Evolutionary conservation across 2,113 vertebrate species (phyloP).

Genomic region (Channa maculata): DNA sequence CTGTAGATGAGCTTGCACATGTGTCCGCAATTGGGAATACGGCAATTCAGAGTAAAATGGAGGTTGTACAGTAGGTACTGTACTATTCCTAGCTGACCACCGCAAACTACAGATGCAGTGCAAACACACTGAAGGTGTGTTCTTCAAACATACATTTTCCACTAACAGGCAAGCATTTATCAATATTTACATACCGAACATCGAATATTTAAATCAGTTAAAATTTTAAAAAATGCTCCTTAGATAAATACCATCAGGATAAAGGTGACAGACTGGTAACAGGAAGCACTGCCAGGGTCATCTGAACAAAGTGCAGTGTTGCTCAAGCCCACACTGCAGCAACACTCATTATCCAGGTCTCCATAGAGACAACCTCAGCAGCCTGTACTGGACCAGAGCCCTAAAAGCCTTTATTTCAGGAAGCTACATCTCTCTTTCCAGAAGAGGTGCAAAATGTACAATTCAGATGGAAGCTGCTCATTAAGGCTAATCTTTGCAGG

Average conservation of each 20-base stretch:
- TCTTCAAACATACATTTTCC: constrained; percentile 1
- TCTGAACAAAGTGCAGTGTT: constrained; percentile 66
- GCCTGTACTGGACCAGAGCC: constrained; percentile 69
- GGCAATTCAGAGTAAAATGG: constrained; percentile 53
- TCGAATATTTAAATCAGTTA: background rate
- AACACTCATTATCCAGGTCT: constrained; percentile 80
- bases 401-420: constrained; percentile 74
- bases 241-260: too few relatives aligned
- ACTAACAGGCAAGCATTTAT: background rate
- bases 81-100: constrained; percentile 37
- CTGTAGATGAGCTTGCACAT: constrained; percentile 66
- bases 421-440: constrained; percentile 47
- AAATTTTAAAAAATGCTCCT: too few relatives aligned
- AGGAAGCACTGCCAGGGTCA: constrained; percentile 71
- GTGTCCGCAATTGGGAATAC: constrained; percentile 53
- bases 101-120: constrained; percentile 2
- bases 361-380: constrained; percentile 84
- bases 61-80: constrained; percentile 28
- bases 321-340: constrained; percentile 74
- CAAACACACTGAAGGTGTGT: constrained; percentile 7
- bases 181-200: background rate
- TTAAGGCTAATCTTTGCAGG: constrained; percentile 44
- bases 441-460: constrained; percentile 47
- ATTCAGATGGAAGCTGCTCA: constrained; percentile 33
- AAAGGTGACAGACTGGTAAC: constrained; percentile 10